phyloP scores from a whole-genome alignment of 2,888 invertebrate species.

The Lasioglossum vierecki region DNA sequence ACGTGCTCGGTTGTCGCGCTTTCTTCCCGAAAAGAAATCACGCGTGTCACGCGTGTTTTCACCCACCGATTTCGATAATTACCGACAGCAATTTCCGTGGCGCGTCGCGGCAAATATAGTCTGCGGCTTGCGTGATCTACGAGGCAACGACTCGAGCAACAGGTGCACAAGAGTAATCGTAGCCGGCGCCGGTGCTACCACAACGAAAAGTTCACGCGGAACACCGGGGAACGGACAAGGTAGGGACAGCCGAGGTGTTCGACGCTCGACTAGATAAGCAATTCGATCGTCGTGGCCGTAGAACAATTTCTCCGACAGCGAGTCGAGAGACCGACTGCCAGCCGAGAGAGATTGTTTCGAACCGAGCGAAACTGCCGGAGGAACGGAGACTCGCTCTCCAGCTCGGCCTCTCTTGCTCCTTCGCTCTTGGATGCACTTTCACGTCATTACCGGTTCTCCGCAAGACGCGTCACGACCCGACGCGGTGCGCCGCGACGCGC shows the following conservation, averaged over 20 bases:
- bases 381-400: slow-evolving; percentile 47
- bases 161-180: slow-evolving; percentile 39
- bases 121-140: not conserved
- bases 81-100: not conserved
- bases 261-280: slow-evolving; percentile 65
- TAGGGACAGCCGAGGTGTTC: slow-evolving; percentile 54
- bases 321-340: slow-evolving; percentile 47
- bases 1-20: not conserved
- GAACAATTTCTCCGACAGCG: slow-evolving; percentile 69
- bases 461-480: slow-evolving; percentile 30
- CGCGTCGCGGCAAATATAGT: not conserved
- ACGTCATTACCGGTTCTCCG: slow-evolving; percentile 78
- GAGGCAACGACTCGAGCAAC: slow-evolving; percentile 10
- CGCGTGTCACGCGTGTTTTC: not conserved
- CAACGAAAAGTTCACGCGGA: not conserved
- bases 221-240: slow-evolving; percentile 33
- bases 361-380: slow-evolving; percentile 57
- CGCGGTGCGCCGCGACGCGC: slow-evolving; percentile 19
- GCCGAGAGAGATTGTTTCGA: slow-evolving; percentile 66
- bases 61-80: not conserved
- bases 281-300: slow-evolving; percentile 53
- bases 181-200: not conserved
- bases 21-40: not conserved
- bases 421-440: slow-evolving; percentile 78
- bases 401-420: slow-evolving; percentile 23